These are phyloP conservation scores for Siderastrea siderea DNA, from an alignment of 92 coral and sea anemone genomes.

Conservation along the genomic window DNA sequence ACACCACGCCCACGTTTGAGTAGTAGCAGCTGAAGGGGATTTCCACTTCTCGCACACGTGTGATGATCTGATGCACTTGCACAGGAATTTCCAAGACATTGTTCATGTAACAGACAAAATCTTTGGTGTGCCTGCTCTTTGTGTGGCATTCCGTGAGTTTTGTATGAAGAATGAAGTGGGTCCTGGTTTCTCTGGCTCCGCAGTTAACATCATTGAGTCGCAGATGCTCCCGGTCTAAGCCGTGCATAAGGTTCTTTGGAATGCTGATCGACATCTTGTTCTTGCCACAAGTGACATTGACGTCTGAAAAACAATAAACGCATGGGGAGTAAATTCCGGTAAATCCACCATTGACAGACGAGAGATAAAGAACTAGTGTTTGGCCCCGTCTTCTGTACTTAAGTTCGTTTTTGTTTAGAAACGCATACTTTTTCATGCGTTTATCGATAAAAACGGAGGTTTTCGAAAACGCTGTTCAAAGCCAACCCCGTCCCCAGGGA, in stretches of 20 bases:
- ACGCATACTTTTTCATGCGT: too few relatives aligned
- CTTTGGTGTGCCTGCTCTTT: conserved; percentile 9
- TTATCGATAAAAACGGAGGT: too few relatives aligned
- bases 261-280: conserved; percentile 51
- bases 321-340: too few relatives aligned
- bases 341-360: too few relatives aligned
- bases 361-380: too few relatives aligned
- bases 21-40: conserved; percentile 51
- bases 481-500: too few relatives aligned
- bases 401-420: too few relatives aligned
- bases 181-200: conserved; percentile 43
- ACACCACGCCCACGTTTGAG: conserved; percentile 50
- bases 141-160: conserved; percentile 40
- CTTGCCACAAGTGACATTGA: conserved; percentile 30
- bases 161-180: conserved; percentile 35
- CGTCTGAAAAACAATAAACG: neutral
- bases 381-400: too few relatives aligned
- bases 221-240: conserved; percentile 35
- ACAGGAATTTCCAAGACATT: conserved; percentile 30
- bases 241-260: conserved; percentile 28
- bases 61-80: conserved; percentile 18
- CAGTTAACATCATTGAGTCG: conserved; percentile 39
- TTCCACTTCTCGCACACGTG: conserved; percentile 52
- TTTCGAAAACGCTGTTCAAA: too few relatives aligned
- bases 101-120: conserved; percentile 27